Evolutionary conservation across 2,888 invertebrate genomes (phyloP).

Genomic region (Patella pellucida): DNA sequence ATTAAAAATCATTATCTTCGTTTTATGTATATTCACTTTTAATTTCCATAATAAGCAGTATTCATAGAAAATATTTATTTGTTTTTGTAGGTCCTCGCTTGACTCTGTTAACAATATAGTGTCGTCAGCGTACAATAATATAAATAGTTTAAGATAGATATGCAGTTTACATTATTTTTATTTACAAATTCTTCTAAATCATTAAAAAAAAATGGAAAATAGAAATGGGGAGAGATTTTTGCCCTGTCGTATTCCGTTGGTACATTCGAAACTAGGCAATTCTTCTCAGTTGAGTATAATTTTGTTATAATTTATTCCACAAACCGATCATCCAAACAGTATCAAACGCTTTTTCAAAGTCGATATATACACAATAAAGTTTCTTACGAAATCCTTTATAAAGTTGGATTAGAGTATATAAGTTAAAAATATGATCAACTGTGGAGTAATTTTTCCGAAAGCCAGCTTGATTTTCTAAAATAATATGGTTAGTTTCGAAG

Average conservation of each 20-base stretch:
- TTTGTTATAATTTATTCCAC: background rate
- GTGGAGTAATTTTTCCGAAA: background rate
- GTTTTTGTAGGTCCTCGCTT: background rate
- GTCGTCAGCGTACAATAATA: background rate
- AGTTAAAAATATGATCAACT: background rate
- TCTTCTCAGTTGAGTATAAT: background rate
- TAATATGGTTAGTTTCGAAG: background rate
- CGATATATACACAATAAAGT: background rate
- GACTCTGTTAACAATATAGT: background rate
- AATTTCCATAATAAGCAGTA: background rate
- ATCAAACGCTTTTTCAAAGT: background rate
- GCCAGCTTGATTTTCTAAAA: background rate
- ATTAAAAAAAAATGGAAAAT: background rate
- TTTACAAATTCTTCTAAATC: background rate
- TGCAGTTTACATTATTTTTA: background rate
- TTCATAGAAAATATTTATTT: background rate
- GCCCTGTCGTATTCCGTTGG: background rate
- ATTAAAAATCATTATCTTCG: background rate
- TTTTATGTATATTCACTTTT: background rate
- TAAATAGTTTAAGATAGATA: background rate
- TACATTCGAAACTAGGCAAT: background rate
- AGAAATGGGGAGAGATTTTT: background rate
- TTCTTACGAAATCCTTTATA: background rate
- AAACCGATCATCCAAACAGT: background rate
- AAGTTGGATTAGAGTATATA: background rate